Percentiles rank a stretch among this genome's conserved stretches.
phyloP scores from a whole-genome alignment of 2,113 vertebrate genomes.

The Protobothrops flavoviridis region DNA sequence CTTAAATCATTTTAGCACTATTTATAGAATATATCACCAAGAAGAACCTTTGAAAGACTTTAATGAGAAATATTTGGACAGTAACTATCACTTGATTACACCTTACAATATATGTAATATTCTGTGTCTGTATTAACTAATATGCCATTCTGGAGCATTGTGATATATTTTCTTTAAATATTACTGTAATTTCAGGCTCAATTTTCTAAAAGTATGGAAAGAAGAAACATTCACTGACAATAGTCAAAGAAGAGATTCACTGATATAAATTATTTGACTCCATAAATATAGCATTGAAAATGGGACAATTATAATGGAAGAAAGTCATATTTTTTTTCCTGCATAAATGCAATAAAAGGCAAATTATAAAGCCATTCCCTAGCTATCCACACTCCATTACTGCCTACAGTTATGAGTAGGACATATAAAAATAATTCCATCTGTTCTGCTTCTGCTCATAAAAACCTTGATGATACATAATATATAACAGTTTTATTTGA shows the following conservation, averaged over 20 bases:
- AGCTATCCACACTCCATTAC: constrained; percentile 24
- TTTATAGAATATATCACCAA: constrained; percentile 14
- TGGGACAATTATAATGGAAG: constrained; percentile 6
- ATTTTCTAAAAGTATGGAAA: not conserved
- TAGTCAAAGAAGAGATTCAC: constrained; percentile 4
- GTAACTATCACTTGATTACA: not conserved
- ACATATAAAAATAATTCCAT: constrained; percentile 11
- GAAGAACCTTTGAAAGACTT: constrained; percentile 10
- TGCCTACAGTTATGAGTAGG: constrained; percentile 27
- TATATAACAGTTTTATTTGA: constrained; percentile 22
- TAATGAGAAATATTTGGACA: not conserved
- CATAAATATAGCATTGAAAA: constrained; percentile 26
- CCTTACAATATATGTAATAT: not conserved
- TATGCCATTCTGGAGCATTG: not conserved
- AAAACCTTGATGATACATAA: constrained; percentile 3
- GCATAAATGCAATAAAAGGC: constrained; percentile 1
- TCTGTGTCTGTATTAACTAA: not conserved
- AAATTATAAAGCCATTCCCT: constrained; percentile 12
- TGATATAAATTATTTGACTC: constrained; percentile 13
- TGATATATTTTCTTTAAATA: not conserved
- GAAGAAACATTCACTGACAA: not conserved
- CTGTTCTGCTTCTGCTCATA: not conserved
- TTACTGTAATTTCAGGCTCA: not conserved
- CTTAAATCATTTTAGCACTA: not conserved
- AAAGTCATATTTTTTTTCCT: not conserved